A percentile compares a stretch with the other conserved stretches of the same genome.
Conservation (phyloP, 2,888 invertebrate species). For the Esperia sulphurella region DNA sequence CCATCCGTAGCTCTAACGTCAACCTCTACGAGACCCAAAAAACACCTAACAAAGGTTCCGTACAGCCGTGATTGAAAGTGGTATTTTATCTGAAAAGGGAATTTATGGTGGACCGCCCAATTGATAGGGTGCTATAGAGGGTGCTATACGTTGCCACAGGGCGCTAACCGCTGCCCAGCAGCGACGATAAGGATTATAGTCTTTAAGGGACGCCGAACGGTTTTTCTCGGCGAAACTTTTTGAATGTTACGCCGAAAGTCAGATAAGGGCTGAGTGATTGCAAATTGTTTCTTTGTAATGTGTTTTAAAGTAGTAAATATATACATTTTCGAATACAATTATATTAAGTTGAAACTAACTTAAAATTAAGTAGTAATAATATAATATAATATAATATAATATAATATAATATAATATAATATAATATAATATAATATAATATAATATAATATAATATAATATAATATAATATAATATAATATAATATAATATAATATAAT, state of each 20-base stretch:
- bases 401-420: no score
- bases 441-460: no score
- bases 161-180: constrained; percentile 8
- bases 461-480: no score
- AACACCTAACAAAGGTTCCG: neutral
- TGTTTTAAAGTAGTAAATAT: no score
- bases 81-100: constrained; percentile 10
- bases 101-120: constrained; percentile 10
- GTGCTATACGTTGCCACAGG: neutral
- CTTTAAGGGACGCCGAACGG: neutral
- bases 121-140: neutral
- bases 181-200: constrained; percentile 11
- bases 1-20: neutral
- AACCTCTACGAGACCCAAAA: neutral
- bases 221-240: constrained; percentile 4
- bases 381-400: no score
- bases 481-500: no score
- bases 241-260: constrained; percentile 2
- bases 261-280: constrained; percentile 9
- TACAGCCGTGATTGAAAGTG: constrained; percentile 10
- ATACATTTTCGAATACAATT: no score
- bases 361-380: no score
- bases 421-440: no score
- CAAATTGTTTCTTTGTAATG: constrained; percentile 10
- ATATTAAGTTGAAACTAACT: no score